Conservation (phyloP, 2,113 vertebrate species). For the Oncorhynchus masou region DNA sequence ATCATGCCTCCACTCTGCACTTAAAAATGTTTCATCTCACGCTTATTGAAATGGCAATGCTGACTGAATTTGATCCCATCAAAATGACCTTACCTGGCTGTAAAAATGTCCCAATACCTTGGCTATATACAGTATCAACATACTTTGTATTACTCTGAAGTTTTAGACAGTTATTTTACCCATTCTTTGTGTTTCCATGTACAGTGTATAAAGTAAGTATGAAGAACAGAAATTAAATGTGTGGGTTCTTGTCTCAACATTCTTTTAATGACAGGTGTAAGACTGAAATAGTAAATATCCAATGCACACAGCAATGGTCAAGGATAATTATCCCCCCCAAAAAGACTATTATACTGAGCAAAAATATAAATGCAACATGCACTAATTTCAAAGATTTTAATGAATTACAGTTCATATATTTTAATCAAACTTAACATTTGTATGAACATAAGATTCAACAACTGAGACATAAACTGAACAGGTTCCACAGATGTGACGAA, state of each 20-base stretch:
- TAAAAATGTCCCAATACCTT: slow-evolving; percentile 66
- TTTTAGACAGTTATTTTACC: slow-evolving; percentile 78
- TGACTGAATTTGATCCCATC: slow-evolving; percentile 38
- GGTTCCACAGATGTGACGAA: no score
- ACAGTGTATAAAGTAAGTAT: slow-evolving; percentile 74
- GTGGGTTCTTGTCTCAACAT: slow-evolving; percentile 9
- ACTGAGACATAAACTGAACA: no score
- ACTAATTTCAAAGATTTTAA: no score
- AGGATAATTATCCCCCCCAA: no score
- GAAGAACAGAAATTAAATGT: slow-evolving; percentile 40
- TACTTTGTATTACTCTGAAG: slow-evolving; percentile 76
- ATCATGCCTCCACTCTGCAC: slow-evolving; percentile 5
- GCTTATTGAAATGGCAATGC: slow-evolving; percentile 27
- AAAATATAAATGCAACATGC: no score
- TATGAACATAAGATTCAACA: no score
- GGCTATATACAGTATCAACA: slow-evolving; percentile 79
- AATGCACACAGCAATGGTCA: no score
- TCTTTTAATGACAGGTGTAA: not conserved
- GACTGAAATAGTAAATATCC: no score
- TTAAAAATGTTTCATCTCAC: slow-evolving; percentile 5
- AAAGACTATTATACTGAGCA: no score
- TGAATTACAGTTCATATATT: no score
- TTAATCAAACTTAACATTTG: no score
- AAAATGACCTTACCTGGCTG: slow-evolving; percentile 55
- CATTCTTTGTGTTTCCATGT: slow-evolving; percentile 69